A percentile compares a stretch with the other conserved stretches of the same genome.
phyloP scores from a whole-genome alignment of 2,113 vertebrate species.

The Tenebrosternarchus preto region DNA sequence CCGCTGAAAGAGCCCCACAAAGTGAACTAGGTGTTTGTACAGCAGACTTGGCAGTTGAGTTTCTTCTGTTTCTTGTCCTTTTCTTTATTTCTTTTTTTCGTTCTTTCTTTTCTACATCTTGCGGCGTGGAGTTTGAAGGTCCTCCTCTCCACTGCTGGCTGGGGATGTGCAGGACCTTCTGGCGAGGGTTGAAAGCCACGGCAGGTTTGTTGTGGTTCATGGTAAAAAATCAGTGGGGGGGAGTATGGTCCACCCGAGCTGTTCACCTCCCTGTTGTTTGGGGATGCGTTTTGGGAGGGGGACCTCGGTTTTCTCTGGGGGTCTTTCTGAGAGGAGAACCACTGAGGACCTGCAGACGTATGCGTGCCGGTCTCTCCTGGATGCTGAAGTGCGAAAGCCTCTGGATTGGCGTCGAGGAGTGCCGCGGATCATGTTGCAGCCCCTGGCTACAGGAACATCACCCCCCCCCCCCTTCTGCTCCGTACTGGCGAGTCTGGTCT shows the following conservation, averaged over 20 bases:
- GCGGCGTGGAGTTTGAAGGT: neutral
- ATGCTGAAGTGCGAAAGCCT: slow-evolving; percentile 21
- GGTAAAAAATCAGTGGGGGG: neutral
- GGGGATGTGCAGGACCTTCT: neutral
- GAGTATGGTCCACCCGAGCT: neutral
- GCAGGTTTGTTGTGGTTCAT: slow-evolving; percentile 2
- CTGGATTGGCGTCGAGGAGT: slow-evolving; percentile 6
- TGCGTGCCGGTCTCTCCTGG: neutral
- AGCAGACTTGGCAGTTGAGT: neutral
- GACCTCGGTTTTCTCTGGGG: neutral
- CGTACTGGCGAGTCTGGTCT: no score
- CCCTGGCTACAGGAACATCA: no score
- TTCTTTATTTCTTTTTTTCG: neutral
- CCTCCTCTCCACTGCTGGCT: neutral
- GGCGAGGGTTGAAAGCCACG: neutral
- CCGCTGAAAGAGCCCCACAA: no score
- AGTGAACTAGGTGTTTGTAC: no score
- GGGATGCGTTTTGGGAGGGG: neutral
- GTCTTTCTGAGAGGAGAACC: neutral
- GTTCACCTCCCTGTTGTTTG: neutral
- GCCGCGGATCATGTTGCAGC: slow-evolving; percentile 30
- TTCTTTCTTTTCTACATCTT: neutral
- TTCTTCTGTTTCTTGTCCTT: neutral
- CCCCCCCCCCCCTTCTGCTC: no score
- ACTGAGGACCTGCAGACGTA: neutral